Evolutionary conservation across 2,888 invertebrate species (phyloP), one percentile per base, ranked within the genome.

Genomic region (Rhagonycha fulva): DNA sequence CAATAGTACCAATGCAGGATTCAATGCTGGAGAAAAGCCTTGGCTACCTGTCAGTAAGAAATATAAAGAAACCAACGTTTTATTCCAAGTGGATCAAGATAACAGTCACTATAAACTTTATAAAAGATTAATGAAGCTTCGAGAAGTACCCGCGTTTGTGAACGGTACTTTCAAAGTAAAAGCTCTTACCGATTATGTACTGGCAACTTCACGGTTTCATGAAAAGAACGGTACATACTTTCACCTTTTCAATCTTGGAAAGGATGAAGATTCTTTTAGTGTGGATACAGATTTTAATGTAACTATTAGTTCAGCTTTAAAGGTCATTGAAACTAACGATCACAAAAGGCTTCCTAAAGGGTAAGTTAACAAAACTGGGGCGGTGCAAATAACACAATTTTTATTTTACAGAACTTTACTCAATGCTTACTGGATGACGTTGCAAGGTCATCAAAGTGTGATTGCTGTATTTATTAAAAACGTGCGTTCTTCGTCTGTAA

Each of bases 11-110:
- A 91, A 91, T 82, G 92, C 93, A 72, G 94, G 94, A 86, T 88
- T 88, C 78, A 86, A 83, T 69, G 78, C 76, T 28, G 86, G 83
- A 23, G 79, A 79, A 0, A 89, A 88, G 71, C 92, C 94, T 0
- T 94, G 94, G 94, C 84, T 94, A 7, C 94, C 94, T 0, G 91
- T 94, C 2, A 90, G 93, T 79, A 86, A 87, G 0, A 91, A 93
- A 69, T 94, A 91, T 82, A 83, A 87, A 70, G 84, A 83, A 0
- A 82, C 92, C 0, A 95, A 95, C 84, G 88, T 94, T 12, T 88
- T 88, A 70, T 83, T 84, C 0, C 91, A 94, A 83, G 76, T 76
- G 0, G 60, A 68, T 7, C 84, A 82, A 0, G 83, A 86, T 0
- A 87, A 87, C 9, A 93, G 93, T 47, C 92, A 93, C 80, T 90